Conservation (phyloP, 2,113 vertebrate genomes). For the human region DNA sequence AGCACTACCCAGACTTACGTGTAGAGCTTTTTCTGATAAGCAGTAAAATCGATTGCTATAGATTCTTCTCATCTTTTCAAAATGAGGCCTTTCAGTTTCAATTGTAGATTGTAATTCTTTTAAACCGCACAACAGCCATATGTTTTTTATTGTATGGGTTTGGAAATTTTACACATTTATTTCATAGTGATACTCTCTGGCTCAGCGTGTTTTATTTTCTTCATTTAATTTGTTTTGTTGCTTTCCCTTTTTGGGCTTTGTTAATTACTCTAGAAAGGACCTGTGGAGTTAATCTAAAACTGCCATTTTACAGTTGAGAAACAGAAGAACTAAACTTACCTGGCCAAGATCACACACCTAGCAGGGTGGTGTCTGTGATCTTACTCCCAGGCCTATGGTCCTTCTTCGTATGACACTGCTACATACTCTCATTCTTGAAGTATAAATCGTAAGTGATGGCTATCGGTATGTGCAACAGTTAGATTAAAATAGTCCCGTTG, state of each 20-base stretch:
- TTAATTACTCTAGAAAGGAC: not conserved
- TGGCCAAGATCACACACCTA: not conserved
- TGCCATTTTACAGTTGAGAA: slow-evolving; percentile 39
- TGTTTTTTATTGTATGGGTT: not conserved
- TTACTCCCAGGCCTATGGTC: not conserved
- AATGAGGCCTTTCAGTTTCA: slow-evolving; percentile 19
- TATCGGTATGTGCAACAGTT: slow-evolving; percentile 20
- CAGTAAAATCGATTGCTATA: not conserved
- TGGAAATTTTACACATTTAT: not conserved
- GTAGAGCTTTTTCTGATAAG: slow-evolving; percentile 13
- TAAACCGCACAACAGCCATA: not conserved
- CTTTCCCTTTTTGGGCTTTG: slow-evolving; percentile 25
- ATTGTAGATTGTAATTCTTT: not conserved
- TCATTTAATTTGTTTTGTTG: not conserved
- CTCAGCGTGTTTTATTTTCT: not conserved
- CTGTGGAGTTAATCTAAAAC: slow-evolving; percentile 8
- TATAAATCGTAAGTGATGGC: not conserved
- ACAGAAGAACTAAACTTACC: not conserved
- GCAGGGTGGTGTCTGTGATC: not conserved
- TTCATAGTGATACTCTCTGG: not conserved
- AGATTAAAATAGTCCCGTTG: slow-evolving; percentile 3
- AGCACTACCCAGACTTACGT: not conserved
- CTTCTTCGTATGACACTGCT: not conserved
- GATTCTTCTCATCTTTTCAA: not conserved
- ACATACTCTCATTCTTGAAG: not conserved